These are phyloP conservation scores for Salvator merianae DNA, from an alignment of 2,113 vertebrate genomes.

Conservation along the genomic window DNA sequence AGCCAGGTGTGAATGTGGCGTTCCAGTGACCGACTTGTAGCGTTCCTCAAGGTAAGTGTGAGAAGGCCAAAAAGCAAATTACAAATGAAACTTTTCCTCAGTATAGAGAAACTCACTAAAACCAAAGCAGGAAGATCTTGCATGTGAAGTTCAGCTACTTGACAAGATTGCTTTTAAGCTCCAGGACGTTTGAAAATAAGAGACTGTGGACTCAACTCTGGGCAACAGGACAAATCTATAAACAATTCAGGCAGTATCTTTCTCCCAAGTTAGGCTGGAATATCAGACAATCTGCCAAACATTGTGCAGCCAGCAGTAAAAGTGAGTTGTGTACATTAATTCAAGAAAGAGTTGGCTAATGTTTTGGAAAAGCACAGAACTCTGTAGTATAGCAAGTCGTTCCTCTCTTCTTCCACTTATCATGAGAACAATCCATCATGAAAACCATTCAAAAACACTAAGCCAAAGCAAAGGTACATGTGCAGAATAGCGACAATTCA, in stretches of 20 bases:
- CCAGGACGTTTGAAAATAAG: conserved; percentile 58
- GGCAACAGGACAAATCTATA: conserved; percentile 62
- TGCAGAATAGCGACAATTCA: neutral
- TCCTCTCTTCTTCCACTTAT: neutral
- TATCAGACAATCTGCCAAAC: conserved; percentile 61
- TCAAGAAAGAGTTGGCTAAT: conserved; percentile 58
- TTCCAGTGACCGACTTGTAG: no score
- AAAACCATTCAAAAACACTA: conserved; percentile 27
- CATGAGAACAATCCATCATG: conserved; percentile 16
- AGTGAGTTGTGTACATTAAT: conserved; percentile 56
- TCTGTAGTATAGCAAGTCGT: conserved; percentile 13
- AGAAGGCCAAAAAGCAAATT: no score
- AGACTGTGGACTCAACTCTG: conserved; percentile 50
- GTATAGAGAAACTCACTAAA: neutral
- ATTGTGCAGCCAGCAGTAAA: conserved; percentile 55
- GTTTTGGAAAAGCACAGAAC: conserved; percentile 58
- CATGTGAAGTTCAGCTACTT: conserved; percentile 27
- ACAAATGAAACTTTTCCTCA: conserved; percentile 20
- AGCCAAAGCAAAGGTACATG: neutral
- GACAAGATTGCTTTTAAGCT: conserved; percentile 29
- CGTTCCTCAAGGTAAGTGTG: no score
- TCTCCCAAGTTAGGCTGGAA: conserved; percentile 57
- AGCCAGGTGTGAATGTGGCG: no score
- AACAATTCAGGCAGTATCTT: conserved; percentile 62
- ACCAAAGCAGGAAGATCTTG: neutral